Evolutionary conservation across 2,888 invertebrate genomes (phyloP).

Genomic region (Thera obeliscata): DNA sequence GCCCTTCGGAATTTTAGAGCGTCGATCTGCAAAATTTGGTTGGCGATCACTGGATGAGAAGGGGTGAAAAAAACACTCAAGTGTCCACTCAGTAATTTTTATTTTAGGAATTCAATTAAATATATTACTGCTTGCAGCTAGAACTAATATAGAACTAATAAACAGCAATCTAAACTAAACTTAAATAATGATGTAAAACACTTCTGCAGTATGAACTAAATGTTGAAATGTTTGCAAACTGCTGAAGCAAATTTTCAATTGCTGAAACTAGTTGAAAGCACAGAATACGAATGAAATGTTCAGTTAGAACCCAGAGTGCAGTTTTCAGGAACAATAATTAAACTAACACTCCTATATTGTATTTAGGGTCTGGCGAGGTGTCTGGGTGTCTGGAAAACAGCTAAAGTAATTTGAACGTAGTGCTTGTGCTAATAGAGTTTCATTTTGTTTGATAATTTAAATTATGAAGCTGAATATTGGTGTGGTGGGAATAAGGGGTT

Average conservation of each 20-base stretch:
- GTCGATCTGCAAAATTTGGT: too few relatives aligned
- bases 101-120: too few relatives aligned
- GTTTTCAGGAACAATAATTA: slow-evolving; percentile 23
- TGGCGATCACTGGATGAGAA: too few relatives aligned
- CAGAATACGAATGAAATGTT: slow-evolving; percentile 18
- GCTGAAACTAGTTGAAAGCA: slow-evolving; percentile 6
- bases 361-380: slow-evolving; percentile 7
- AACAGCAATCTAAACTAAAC: too few relatives aligned
- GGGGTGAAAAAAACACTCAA: too few relatives aligned
- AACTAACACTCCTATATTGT: slow-evolving; percentile 21
- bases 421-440: slow-evolving; percentile 23
- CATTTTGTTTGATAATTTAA: slow-evolving; percentile 25
- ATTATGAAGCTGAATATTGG: slow-evolving; percentile 23
- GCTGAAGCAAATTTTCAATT: background rate
- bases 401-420: slow-evolving; percentile 25
- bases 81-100: too few relatives aligned
- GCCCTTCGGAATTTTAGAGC: too few relatives aligned
- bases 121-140: too few relatives aligned
- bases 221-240: background rate
- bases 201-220: too few relatives aligned
- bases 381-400: slow-evolving; percentile 20
- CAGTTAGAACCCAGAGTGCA: slow-evolving; percentile 18
- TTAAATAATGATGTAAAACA: too few relatives aligned
- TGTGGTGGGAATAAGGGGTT: slow-evolving; percentile 6
- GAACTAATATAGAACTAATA: too few relatives aligned